Conservation (phyloP, 2,888 invertebrate genomes). For the Taenaris catops region DNA sequence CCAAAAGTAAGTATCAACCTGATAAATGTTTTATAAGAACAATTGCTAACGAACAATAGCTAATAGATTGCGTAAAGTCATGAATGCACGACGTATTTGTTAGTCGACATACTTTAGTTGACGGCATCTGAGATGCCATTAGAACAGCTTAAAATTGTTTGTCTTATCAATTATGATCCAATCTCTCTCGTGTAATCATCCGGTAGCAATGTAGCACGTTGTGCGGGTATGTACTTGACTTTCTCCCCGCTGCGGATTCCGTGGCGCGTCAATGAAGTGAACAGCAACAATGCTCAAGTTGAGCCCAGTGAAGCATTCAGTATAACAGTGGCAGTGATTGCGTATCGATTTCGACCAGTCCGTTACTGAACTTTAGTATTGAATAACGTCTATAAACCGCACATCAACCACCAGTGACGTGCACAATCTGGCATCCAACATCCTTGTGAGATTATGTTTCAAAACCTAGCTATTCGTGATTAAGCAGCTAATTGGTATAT, state of each 20-base stretch:
- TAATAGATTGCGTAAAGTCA: slow-evolving; percentile 26
- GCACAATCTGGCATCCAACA: slow-evolving; percentile 22
- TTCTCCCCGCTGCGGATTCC: slow-evolving; percentile 67
- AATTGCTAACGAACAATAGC: no score
- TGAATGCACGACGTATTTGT: slow-evolving; percentile 18
- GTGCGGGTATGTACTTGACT: slow-evolving; percentile 65
- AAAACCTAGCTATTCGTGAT: slow-evolving; percentile 9
- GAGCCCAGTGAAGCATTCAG: slow-evolving; percentile 61
- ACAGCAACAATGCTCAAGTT: slow-evolving; percentile 58
- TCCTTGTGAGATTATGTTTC: slow-evolving; percentile 15
- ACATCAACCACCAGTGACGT: slow-evolving; percentile 26
- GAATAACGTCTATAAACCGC: slow-evolving; percentile 45
- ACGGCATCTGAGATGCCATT: slow-evolving; percentile 37
- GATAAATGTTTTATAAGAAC: slow-evolving; percentile 13
- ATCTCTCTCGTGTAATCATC: slow-evolving; percentile 55
- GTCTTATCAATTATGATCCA: slow-evolving; percentile 65
- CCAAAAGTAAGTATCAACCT: slow-evolving; percentile 14
- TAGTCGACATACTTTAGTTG: slow-evolving; percentile 54
- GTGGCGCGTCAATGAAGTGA: slow-evolving; percentile 69
- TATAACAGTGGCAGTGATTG: slow-evolving; percentile 37
- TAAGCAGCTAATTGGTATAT: slow-evolving; percentile 7
- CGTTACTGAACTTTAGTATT: slow-evolving; percentile 41
- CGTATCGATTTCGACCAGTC: slow-evolving; percentile 67
- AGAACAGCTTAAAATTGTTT: slow-evolving; percentile 42
- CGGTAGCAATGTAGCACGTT: slow-evolving; percentile 51